Conservation (phyloP, 2,113 vertebrate genomes). For the Oryzias curvinotus region DNA sequence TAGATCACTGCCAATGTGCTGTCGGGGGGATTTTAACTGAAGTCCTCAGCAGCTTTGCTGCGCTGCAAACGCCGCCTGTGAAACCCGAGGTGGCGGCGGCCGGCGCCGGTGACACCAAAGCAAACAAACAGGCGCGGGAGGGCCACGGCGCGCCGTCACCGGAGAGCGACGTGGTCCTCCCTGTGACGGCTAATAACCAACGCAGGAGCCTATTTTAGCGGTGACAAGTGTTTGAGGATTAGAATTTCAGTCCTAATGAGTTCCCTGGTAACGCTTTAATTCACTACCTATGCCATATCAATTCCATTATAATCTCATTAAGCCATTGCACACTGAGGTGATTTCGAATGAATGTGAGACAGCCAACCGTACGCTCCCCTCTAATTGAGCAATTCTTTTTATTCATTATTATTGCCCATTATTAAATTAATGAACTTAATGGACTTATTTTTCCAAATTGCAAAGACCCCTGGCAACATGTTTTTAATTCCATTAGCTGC, state of each 20-base stretch:
- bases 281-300: constrained; percentile 75
- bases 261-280: constrained; percentile 73
- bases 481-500: constrained; percentile 72
- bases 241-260: constrained; percentile 66
- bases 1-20: constrained; percentile 69
- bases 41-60: constrained; percentile 69
- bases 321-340: constrained; percentile 68
- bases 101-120: constrained; percentile 30
- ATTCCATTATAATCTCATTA: constrained; percentile 80
- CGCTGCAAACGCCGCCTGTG: constrained; percentile 44
- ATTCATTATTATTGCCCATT: constrained; percentile 77
- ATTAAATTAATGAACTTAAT: constrained; percentile 82
- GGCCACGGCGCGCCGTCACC: constrained; percentile 15
- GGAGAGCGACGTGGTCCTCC: constrained; percentile 26
- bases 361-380: constrained; percentile 59
- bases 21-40: constrained; percentile 68
- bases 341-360: constrained; percentile 68
- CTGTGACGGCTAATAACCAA: constrained; percentile 57
- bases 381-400: constrained; percentile 78
- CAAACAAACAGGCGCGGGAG: constrained; percentile 49
- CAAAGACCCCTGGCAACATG: constrained; percentile 70
- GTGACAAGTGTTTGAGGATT: constrained; percentile 72
- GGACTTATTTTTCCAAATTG: constrained; percentile 73
- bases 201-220: constrained; percentile 57
- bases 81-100: constrained; percentile 50